These are phyloP conservation scores for Drosophila melanosoma DNA, from an alignment of 2,888 invertebrate species.

Conservation along the genomic window DNA sequence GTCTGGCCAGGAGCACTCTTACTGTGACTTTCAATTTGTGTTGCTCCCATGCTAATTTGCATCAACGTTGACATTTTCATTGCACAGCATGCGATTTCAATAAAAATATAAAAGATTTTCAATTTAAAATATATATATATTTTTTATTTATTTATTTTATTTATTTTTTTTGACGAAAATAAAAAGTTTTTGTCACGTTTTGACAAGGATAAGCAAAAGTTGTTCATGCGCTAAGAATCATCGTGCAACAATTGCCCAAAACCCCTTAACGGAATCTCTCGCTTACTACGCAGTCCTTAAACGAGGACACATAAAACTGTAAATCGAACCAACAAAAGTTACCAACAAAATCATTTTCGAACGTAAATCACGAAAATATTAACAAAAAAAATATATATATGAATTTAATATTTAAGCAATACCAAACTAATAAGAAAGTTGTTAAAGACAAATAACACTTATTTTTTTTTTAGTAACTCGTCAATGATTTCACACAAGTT, in stretches of 20 bases:
- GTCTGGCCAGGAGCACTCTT: not conserved
- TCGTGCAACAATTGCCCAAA: conserved; percentile 7
- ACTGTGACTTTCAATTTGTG: conserved; percentile 1
- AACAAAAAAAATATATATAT: not conserved
- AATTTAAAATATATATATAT: conserved; percentile 52
- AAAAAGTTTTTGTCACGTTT: conserved; percentile 69
- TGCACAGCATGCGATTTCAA: conserved; percentile 23
- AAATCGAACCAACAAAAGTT: not conserved
- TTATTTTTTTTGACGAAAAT: conserved; percentile 9
- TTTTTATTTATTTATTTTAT: no score
- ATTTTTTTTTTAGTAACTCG: not conserved
- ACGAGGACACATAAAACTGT: conserved; percentile 3
- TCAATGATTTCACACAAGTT: not conserved
- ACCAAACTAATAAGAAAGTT: not conserved
- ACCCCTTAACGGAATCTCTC: not conserved
- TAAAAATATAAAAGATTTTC: conserved; percentile 61
- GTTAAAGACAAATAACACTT: not conserved
- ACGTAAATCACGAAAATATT: not conserved
- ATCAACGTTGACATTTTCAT: conserved; percentile 43
- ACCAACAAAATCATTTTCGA: not conserved
- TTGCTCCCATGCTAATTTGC: conserved; percentile 27
- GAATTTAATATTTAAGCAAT: not conserved
- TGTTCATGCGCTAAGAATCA: conserved; percentile 36
- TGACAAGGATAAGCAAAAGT: conserved; percentile 61
- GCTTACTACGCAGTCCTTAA: conserved; percentile 7